These are phyloP conservation scores for Rhadina sibilatrix DNA, from an alignment of 2,113 vertebrate genomes.

Conservation along the genomic window DNA sequence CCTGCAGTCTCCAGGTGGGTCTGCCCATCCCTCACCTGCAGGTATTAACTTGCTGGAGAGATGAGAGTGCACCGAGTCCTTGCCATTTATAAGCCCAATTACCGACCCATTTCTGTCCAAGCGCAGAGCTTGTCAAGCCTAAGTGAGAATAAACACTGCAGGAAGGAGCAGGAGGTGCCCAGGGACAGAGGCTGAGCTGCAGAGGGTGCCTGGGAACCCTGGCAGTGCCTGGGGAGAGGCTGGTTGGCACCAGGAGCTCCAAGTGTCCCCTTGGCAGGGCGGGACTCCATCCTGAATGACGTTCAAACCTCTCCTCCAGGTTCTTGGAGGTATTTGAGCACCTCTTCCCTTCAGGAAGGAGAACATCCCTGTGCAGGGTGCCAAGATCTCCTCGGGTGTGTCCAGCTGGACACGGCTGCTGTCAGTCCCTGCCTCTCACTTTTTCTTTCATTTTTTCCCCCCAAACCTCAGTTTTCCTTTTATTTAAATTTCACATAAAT, in stretches of 20 bases:
- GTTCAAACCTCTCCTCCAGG: fast-evolving
- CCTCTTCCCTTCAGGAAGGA: not conserved
- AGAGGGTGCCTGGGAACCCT: not conserved
- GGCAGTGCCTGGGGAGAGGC: fast-evolving
- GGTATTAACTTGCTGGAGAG: constrained; percentile 27
- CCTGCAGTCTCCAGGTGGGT: not conserved
- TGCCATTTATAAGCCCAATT: constrained; percentile 44
- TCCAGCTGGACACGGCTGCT: fast-evolving
- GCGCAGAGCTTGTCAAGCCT: not conserved
- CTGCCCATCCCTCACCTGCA: not conserved
- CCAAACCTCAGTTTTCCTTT: not conserved
- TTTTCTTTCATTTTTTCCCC: too few relatives aligned
- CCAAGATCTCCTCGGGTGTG: fast-evolving
- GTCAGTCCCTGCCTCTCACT: too few relatives aligned
- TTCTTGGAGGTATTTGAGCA: fast-evolving
- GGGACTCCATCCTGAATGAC: too few relatives aligned
- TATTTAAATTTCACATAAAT: not conserved
- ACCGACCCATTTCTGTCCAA: not conserved
- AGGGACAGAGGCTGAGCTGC: not conserved
- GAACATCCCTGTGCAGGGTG: fast-evolving
- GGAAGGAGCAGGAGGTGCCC: not conserved
- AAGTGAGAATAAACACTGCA: constrained; percentile 5
- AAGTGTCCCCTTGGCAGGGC: fast-evolving
- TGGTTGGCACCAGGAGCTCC: fast-evolving
- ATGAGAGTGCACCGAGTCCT: not conserved